These are phyloP conservation scores for Gobius niger DNA, from an alignment of 2,113 vertebrate genomes.

Conservation along the genomic window DNA sequence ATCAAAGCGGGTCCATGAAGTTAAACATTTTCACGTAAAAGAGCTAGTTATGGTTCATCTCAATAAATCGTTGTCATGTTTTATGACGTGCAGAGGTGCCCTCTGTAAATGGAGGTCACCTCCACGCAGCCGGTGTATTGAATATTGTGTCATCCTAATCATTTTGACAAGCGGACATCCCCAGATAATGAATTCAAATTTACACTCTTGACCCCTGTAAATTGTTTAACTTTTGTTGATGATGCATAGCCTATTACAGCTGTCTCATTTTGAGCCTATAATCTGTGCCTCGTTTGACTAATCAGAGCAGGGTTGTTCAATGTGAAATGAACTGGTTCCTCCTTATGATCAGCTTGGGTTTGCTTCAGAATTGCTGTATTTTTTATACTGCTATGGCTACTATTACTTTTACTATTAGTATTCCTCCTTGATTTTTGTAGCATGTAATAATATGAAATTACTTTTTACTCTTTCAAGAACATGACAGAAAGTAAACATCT, in stretches of 20 bases:
- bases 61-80: slow-evolving; percentile 19
- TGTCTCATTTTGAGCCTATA: not conserved
- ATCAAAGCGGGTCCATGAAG: not conserved
- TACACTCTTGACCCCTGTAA: not conserved
- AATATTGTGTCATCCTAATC: slow-evolving; percentile 30
- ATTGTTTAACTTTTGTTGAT: slow-evolving; percentile 17
- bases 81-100: slow-evolving; percentile 36
- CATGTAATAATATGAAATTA: too few relatives aligned
- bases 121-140: slow-evolving; percentile 2
- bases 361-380: not conserved
- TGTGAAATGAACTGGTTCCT: not conserved
- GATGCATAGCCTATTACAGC: slow-evolving; percentile 2
- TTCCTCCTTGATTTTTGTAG: too few relatives aligned
- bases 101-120: slow-evolving; percentile 40
- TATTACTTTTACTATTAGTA: too few relatives aligned
- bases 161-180: slow-evolving; percentile 37
- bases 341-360: not conserved
- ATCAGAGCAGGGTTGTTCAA: slow-evolving; percentile 2
- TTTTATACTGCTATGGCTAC: not conserved
- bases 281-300: slow-evolving; percentile 12
- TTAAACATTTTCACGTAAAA: not conserved
- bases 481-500: not conserved
- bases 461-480: not conserved
- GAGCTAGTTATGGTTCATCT: not conserved
- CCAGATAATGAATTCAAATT: slow-evolving; percentile 25